Conservation (phyloP, 1,140 invertebrate genomes). For the Latrodectus geometricus region DNA sequence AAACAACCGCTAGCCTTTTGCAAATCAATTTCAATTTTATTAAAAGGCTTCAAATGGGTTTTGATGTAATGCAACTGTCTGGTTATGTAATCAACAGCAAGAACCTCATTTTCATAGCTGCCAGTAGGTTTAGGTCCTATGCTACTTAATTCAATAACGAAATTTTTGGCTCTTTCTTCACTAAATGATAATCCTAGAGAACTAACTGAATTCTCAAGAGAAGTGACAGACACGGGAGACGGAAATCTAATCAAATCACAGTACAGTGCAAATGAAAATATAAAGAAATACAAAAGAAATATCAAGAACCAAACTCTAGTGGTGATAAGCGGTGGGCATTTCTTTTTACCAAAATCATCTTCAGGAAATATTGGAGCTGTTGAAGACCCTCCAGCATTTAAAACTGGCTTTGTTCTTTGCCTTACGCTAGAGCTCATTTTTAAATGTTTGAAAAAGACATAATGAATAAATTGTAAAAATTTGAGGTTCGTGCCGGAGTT, state of each 20-base stretch:
- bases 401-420: constrained; percentile 24
- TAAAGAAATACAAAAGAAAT: constrained; percentile 34
- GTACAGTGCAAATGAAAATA: constrained; percentile 43
- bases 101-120: constrained; percentile 77
- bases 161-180: constrained; percentile 75
- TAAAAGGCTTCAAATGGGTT: constrained; percentile 65
- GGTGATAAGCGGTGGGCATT: background rate
- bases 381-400: constrained; percentile 7
- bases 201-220: background rate
- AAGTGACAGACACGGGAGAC: constrained; percentile 27
- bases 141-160: constrained; percentile 76
- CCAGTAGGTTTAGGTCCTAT: constrained; percentile 78
- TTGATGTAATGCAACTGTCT: constrained; percentile 72
- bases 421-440: constrained; percentile 40
- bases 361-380: constrained; percentile 14
- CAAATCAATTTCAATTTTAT: too few relatives aligned
- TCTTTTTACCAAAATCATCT: constrained; percentile 42
- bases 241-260: constrained; percentile 57
- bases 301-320: constrained; percentile 23
- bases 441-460: background rate
- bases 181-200: constrained; percentile 37
- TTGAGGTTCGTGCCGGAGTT: too few relatives aligned
- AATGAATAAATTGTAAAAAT: background rate
- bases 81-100: constrained; percentile 73
- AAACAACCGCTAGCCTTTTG: too few relatives aligned